Base-by-base conservation (phyloP, 2,888 invertebrate genomes). In the Mesorhabditis sp. region DNA sequence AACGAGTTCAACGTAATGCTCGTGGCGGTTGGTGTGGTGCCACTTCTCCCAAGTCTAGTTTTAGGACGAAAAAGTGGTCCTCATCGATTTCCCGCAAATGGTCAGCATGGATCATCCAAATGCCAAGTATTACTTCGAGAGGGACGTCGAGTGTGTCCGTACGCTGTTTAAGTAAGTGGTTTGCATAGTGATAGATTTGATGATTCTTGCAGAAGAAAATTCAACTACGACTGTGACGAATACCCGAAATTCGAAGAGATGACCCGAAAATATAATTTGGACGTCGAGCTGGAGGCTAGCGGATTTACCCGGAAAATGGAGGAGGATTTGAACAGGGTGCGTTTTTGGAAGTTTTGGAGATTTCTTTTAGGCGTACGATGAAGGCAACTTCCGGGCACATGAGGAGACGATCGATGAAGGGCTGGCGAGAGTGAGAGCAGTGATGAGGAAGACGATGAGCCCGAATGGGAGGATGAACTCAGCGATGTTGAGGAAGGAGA, bases 41-140 rank as follows among this genome's bases (percentile, higher is more conserved):
- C 42, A 71, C 28, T 62, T n/a, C 15, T 43, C 41, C 44, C 2
- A 10, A 28, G 5, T 4, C 10, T 45, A 69, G 4, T 41, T 76
- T 65, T 41, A 81, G 58, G 90, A 91, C 68, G 91, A 92, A 0
- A 91, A 91, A 28, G 91, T 91, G 75, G 88, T 94, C 66, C 88
- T 98, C 78, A 96, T 97, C 74, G 98, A 99, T 89, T 98, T 98
- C 87, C 98, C 98, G 0, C 98, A 98, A 89, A 98, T 98, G 96
- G 91, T 98, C 68, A 95, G 96, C 5, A 95, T 93, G 0, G 91
- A 92, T 43, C 97, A 98, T 87, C 86, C 89, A 58, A 95, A 98
- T 87, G 97, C 96, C 64, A 91, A 90, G 90, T 88, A 91, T 91
- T 94, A 92, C 87, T 98, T 98, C 87, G 91, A 96, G 77, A 90